A percentile compares a stretch with the other conserved stretches of the same genome.
Evolutionary conservation across 2,113 vertebrate genomes (phyloP).

Genomic region (Cisticola juncidis): DNA sequence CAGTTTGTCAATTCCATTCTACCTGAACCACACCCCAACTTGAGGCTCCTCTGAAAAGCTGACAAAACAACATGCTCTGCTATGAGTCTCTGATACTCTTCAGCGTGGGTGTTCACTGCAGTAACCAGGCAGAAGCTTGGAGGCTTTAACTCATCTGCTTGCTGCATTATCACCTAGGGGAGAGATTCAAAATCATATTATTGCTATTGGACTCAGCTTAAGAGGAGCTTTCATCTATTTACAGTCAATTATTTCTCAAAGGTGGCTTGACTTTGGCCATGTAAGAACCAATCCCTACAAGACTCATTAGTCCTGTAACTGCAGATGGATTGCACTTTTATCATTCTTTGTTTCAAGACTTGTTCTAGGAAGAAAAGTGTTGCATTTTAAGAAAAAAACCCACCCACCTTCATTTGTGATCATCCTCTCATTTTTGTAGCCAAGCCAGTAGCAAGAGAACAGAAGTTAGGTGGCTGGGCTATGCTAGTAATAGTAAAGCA

Average conservation of each 20-base stretch:
- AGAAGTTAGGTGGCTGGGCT: not conserved
- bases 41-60: not conserved
- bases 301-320: conserved; percentile 9
- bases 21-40: not conserved
- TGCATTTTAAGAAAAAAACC: not conserved
- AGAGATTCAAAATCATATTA: not conserved
- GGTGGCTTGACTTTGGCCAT: not conserved
- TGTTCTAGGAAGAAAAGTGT: not conserved
- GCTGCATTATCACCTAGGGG: not conserved
- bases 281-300: conserved; percentile 20
- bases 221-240: not conserved
- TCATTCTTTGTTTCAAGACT: not conserved
- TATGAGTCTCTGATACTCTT: not conserved
- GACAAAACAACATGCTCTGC: not conserved
- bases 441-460: not conserved
- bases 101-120: not conserved
- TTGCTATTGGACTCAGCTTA: not conserved
- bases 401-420: not conserved
- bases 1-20: not conserved
- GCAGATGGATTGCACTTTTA: not conserved
- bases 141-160: not conserved
- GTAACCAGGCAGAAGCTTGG: not conserved
- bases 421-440: not conserved
- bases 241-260: conserved; percentile 7
- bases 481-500: not conserved